A percentile compares a stretch with the other conserved stretches of the same genome.
Evolutionary conservation across 2,113 vertebrate species (phyloP).

Genomic region (Neodon shergylaensis): DNA sequence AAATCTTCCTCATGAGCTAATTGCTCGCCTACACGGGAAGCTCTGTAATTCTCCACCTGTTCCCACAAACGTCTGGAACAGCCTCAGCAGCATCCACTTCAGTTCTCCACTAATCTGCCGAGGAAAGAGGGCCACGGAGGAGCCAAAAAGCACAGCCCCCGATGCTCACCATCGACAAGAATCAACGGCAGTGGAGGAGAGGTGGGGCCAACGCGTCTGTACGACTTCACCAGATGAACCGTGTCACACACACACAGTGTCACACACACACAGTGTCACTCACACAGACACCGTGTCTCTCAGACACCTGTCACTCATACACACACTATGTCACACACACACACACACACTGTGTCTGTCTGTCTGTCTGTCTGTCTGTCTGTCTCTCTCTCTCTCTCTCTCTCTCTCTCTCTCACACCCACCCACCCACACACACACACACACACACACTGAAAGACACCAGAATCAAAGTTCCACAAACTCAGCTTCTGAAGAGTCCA

Average conservation of each 20-base stretch:
- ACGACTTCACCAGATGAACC: rapidly evolving
- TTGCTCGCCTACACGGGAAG: neutral
- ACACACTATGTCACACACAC: no score
- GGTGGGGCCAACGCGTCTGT: rapidly evolving
- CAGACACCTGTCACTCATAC: no score
- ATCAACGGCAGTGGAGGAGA: neutral
- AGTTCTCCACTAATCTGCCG: neutral
- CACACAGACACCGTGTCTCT: no score
- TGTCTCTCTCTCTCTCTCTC: no score
- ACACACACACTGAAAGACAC: no score
- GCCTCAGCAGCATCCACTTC: neutral
- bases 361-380: no score
- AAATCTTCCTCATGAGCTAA: neutral
- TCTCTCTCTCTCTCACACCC: no score
- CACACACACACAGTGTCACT: no score
- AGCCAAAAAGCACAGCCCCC: neutral
- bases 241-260: no score
- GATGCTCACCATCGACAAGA: neutral
- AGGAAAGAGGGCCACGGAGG: neutral
- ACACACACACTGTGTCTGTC: no score
- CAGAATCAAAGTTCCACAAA: rapidly evolving
- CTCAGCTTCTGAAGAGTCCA: neutral
- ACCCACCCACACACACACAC: no score
- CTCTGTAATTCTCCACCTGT: neutral
- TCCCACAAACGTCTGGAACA: neutral